Evolutionary conservation across 2,113 vertebrate species (phyloP).

Genomic region (Alaudala cheleensis): DNA sequence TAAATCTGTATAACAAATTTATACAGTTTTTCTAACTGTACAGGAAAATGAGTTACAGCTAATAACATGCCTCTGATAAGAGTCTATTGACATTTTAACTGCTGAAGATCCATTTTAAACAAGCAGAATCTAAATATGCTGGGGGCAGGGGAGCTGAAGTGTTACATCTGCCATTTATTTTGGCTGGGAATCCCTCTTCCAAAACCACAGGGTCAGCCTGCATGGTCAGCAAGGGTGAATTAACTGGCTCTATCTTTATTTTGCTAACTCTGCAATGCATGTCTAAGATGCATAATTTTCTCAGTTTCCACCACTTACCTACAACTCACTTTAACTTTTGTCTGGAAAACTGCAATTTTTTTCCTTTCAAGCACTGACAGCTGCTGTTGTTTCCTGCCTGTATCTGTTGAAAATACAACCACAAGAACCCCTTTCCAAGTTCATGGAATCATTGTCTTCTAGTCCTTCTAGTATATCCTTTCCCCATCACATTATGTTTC

Average conservation of each 20-base stretch:
- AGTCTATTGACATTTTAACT: slow-evolving; percentile 45
- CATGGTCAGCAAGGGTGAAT: background rate
- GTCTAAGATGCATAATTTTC: background rate
- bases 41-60: background rate
- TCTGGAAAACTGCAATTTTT: background rate
- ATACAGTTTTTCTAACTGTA: background rate
- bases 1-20: slow-evolving; percentile 1
- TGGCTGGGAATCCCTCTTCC: background rate
- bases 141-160: background rate
- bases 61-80: slow-evolving; percentile 5
- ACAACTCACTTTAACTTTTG: background rate
- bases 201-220: background rate
- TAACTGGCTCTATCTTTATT: background rate
- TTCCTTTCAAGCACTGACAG: background rate
- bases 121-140: background rate
- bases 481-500: background rate
- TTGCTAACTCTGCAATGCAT: background rate
- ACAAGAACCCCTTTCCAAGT: background rate
- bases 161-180: background rate
- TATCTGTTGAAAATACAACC: background rate
- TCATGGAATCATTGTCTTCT: background rate
- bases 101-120: slow-evolving; percentile 14
- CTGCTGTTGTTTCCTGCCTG: background rate
- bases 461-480: background rate
- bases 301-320: background rate